Percentiles rank a stretch among this genome's conserved stretches.
phyloP scores from a whole-genome alignment of 2,797 vertebrate genomes.

The Triplophysa bombifrons region DNA sequence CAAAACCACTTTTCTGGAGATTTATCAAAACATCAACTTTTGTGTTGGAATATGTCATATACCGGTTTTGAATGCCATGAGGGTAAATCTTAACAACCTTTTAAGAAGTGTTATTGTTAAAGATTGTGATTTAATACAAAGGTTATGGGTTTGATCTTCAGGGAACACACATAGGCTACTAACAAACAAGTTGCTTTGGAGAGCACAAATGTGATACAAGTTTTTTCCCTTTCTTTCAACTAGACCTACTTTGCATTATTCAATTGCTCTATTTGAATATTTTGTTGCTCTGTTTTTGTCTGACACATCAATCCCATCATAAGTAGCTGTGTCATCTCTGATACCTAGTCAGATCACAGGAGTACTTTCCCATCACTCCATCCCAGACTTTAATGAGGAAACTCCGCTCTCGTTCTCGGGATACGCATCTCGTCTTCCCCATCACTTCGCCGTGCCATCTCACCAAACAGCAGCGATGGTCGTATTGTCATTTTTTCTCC shows the following conservation, averaged over 20 bases:
- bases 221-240: neutral
- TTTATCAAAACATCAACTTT: no score
- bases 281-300: neutral
- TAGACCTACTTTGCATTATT: neutral
- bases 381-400: slow-evolving; percentile 32
- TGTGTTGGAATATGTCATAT: no score
- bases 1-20: no score
- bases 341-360: slow-evolving; percentile 22
- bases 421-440: slow-evolving; percentile 25
- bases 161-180: no score
- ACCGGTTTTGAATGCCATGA: no score
- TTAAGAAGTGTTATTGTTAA: no score
- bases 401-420: slow-evolving; percentile 5
- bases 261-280: neutral
- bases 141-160: no score
- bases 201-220: no score
- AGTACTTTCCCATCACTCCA: neutral
- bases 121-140: no score
- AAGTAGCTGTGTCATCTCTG: slow-evolving; percentile 4
- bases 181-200: no score
- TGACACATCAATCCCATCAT: slow-evolving; percentile 5
- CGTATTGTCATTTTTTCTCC: slow-evolving; percentile 35
- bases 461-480: slow-evolving; percentile 41
- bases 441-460: slow-evolving; percentile 40
- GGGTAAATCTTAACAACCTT: no score